Evolutionary conservation across 2,797 vertebrate genomes (phyloP).

Genomic region (Onychomys leucogaster): DNA sequence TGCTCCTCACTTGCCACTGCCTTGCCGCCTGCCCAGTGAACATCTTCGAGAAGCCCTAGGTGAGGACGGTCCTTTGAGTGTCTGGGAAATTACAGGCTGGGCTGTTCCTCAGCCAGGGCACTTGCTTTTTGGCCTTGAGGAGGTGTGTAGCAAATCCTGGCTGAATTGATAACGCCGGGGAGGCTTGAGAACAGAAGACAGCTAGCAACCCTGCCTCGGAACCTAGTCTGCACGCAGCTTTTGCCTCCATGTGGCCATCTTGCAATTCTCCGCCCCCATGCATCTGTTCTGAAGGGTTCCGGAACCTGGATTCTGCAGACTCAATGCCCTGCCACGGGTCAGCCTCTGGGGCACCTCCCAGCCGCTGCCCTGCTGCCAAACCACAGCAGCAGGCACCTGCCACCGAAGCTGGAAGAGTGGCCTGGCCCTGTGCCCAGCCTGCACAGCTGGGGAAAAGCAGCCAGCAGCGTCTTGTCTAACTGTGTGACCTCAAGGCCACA

Average conservation of each 20-base stretch:
- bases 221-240: rapidly evolving
- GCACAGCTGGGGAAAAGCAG: constrained; percentile 62
- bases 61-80: rapidly evolving
- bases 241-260: rapidly evolving
- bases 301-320: background rate
- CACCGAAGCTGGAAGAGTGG: background rate
- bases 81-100: background rate
- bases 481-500: constrained; percentile 4
- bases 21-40: background rate
- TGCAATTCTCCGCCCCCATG: background rate
- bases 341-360: constrained; percentile 75
- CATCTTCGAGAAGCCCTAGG: background rate
- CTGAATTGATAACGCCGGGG: rapidly evolving
- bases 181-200: background rate
- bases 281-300: background rate
- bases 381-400: constrained; percentile 75
- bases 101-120: background rate
- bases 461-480: constrained; percentile 60
- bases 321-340: background rate
- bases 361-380: constrained; percentile 72
- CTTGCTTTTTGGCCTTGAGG: background rate
- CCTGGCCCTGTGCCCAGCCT: constrained; percentile 69
- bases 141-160: background rate
- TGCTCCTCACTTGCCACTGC: background rate
- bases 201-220: rapidly evolving